Percentiles rank a stretch among this genome's conserved stretches.
phyloP scores from a whole-genome alignment of 2,888 invertebrate species.

The Ganaspis brasiliensis region DNA sequence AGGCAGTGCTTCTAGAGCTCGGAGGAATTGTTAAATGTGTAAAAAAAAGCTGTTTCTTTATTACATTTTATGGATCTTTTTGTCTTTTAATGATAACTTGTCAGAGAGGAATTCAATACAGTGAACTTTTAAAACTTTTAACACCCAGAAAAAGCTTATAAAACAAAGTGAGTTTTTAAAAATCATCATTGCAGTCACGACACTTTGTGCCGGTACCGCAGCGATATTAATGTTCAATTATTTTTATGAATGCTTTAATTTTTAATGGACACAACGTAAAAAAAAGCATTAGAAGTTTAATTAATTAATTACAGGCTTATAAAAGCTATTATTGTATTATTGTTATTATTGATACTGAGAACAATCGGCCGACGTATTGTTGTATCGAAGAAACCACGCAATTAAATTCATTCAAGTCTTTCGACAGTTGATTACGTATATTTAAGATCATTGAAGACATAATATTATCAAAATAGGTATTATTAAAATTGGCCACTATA shows the following conservation, averaged over 20 bases:
- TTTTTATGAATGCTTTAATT: slow-evolving; percentile 72
- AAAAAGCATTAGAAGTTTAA: slow-evolving; percentile 69
- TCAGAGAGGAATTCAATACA: background rate
- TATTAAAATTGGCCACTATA: slow-evolving; percentile 53
- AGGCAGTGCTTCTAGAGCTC: slow-evolving; percentile 29
- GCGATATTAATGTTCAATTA: slow-evolving; percentile 62
- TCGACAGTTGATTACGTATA: slow-evolving; percentile 46
- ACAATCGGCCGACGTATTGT: slow-evolving; percentile 63
- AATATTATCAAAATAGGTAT: slow-evolving; percentile 56
- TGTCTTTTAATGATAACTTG: slow-evolving; percentile 28
- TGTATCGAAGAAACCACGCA: slow-evolving; percentile 56
- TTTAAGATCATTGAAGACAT: slow-evolving; percentile 69
- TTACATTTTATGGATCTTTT: background rate
- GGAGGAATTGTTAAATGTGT: slow-evolving; percentile 24
- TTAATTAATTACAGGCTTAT: slow-evolving; percentile 60
- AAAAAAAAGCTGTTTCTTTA: slow-evolving; percentile 18
- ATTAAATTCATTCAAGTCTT: slow-evolving; percentile 26
- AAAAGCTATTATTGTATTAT: slow-evolving; percentile 67
- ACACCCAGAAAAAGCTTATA: slow-evolving; percentile 38
- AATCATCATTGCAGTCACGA: slow-evolving; percentile 21
- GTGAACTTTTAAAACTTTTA: slow-evolving; percentile 21
- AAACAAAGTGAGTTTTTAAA: slow-evolving; percentile 24
- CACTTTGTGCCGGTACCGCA: slow-evolving; percentile 25
- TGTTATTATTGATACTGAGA: slow-evolving; percentile 66
- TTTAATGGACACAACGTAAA: slow-evolving; percentile 64